phyloP scores from a whole-genome alignment of 2,113 vertebrate species.

The Clarias batrachus region DNA sequence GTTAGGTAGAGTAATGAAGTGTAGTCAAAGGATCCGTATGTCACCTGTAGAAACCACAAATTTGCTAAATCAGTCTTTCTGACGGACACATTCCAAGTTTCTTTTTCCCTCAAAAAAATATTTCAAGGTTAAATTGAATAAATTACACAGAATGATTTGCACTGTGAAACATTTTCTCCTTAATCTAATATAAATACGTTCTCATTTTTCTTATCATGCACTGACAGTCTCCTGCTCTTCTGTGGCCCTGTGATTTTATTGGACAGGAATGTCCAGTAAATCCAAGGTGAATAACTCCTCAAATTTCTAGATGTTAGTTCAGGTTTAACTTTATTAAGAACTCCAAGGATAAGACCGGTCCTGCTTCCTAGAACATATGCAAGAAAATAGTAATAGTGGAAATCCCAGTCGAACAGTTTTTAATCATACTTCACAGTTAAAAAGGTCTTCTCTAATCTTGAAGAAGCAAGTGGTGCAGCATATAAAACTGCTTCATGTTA shows the following conservation, averaged over 20 bases:
- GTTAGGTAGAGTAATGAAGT: conserved; percentile 92
- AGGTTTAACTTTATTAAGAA: conserved; percentile 25
- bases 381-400: background rate
- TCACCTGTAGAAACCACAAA: conserved; percentile 74
- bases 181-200: background rate
- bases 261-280: background rate
- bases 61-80: background rate
- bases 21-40: conserved; percentile 96
- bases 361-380: background rate
- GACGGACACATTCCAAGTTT: background rate
- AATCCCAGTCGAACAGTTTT: conserved; percentile 27
- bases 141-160: background rate
- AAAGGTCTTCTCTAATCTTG: conserved; percentile 16
- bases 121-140: background rate
- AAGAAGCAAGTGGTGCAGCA: conserved; percentile 1
- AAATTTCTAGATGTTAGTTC: conserved; percentile 8
- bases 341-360: background rate
- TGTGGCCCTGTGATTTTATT: background rate
- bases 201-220: background rate
- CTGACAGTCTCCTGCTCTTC: background rate
- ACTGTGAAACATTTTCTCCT: background rate
- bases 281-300: conserved; percentile 22
- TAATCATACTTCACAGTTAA: background rate
- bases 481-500: conserved; percentile 20
- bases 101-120: background rate